These are phyloP conservation scores for Folsomia manolachei DNA, from an alignment of 2,888 invertebrate species.

Conservation along the genomic window DNA sequence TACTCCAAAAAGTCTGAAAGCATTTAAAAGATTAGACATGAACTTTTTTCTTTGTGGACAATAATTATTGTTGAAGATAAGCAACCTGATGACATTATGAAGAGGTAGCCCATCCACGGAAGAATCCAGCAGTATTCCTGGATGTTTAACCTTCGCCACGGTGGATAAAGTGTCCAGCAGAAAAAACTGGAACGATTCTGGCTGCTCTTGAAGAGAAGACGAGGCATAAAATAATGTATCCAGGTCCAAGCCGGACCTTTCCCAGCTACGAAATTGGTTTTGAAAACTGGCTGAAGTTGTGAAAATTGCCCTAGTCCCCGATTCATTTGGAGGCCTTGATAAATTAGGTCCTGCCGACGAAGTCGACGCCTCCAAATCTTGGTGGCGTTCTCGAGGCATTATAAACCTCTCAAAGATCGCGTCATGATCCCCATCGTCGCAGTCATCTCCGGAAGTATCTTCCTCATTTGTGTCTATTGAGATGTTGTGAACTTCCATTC, in stretches of 20 bases:
- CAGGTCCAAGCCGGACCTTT: constrained; percentile 10
- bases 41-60: neutral
- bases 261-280: constrained; percentile 16
- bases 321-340: neutral
- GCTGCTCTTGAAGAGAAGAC: constrained; percentile 16
- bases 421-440: constrained; percentile 21
- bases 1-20: constrained; percentile 22
- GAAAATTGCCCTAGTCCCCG: neutral
- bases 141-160: constrained; percentile 6
- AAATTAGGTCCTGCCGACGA: neutral
- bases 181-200: constrained; percentile 21
- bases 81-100: constrained; percentile 20
- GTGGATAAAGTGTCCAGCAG: constrained; percentile 22
- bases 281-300: neutral
- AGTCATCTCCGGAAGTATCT: constrained; percentile 37
- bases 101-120: neutral
- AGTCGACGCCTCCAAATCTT: neutral
- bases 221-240: constrained; percentile 14
- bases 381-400: neutral
- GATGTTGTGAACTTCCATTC: constrained; percentile 35
- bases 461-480: constrained; percentile 34
- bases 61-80: neutral
- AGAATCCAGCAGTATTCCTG: neutral
- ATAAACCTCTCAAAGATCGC: neutral
- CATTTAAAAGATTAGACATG: neutral